Evolutionary conservation across 2,888 invertebrate genomes (phyloP), one percentile per base, ranked within the genome.

Genomic region (Carpatolechia fugitivella): DNA sequence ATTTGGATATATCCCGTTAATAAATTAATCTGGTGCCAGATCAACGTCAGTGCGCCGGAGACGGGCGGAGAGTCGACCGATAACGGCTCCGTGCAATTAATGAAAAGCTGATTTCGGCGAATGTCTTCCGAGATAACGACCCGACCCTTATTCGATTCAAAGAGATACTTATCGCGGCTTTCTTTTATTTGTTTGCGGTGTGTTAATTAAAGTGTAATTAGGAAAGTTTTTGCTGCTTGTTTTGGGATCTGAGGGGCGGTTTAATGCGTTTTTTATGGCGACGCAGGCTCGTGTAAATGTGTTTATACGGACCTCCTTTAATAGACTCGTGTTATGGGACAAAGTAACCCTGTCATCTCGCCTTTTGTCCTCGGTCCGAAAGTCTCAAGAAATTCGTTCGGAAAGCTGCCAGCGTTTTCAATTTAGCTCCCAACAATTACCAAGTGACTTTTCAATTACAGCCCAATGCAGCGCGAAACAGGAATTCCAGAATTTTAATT

Each of bases 21-120:
- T 83, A 83, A 83, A 85, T 84, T 85, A 84, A 85, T 85, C 80
- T 75, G 71, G 72, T 74, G 80, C 81, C 80, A 72, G 82, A 85
- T 85, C 76, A 78, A 72, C 79, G 82, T 83, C 84, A 80, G 68
- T 77, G 78, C 64, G 68, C 72, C 75, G 59, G 72, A 76, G 84
- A 10, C 20, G 40, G 16, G 10, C 4, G 3, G 3, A 20, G 20
- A 18, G 40, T 18, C 18, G 40, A 18, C 40, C 24, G 76, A 85
- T 83, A 80, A 81, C 75, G 71, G 73, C 74, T 74, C 70, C 74
- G 62, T 72, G 73, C 83, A 85, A 84, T 86, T 82, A 86, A 86
- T 82, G 83, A 80, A 82, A 79, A 80, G 82, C 83, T 82, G 83
- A 82, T 84, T 80, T 78, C 65, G 74, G 75, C 69, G 68, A 72